Conservation (phyloP, 1,140 invertebrate genomes). For the Drosophila seguyi region DNA sequence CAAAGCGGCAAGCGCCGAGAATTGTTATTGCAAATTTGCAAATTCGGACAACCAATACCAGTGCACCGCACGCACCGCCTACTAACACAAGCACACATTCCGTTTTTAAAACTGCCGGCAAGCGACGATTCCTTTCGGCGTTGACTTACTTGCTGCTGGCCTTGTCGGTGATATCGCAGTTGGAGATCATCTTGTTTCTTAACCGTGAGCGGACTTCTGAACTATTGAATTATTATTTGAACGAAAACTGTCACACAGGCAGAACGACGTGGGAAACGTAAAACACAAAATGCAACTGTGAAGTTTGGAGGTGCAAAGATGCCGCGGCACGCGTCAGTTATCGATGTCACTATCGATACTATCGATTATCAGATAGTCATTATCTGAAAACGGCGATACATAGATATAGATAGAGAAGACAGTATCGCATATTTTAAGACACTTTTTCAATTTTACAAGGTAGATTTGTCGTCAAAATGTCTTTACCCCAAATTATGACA, state of each 20-base stretch:
- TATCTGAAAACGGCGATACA: too few species aligned
- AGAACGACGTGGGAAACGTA: slow-evolving; percentile 18
- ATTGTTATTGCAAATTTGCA: slow-evolving; percentile 52
- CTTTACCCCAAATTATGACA: too few species aligned
- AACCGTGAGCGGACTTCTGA: slow-evolving; percentile 5
- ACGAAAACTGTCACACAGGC: slow-evolving; percentile 31
- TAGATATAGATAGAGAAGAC: too few species aligned
- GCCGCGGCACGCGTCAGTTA: too few species aligned
- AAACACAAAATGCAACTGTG: slow-evolving; percentile 28
- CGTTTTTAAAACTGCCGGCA: slow-evolving; percentile 45
- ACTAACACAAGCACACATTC: slow-evolving; percentile 24
- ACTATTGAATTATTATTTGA: not conserved
- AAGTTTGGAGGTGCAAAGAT: too few species aligned
- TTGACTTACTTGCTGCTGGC: slow-evolving; percentile 79
- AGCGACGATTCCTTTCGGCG: slow-evolving; percentile 13
- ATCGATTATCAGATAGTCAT: too few species aligned
- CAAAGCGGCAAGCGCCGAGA: slow-evolving; percentile 1
- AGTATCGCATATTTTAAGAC: too few species aligned
- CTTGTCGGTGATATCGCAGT: slow-evolving; percentile 74
- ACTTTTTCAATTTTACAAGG: too few species aligned
- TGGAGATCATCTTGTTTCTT: slow-evolving; percentile 68
- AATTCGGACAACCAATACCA: slow-evolving; percentile 26
- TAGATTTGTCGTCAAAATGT: too few species aligned
- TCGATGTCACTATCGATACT: too few species aligned
- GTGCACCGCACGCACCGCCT: not conserved